Percentiles rank a stretch among this genome's conserved stretches.
These are phyloP conservation scores for Atrina japonica DNA, from an alignment of 2,888 invertebrate species.

Conservation along the genomic window DNA sequence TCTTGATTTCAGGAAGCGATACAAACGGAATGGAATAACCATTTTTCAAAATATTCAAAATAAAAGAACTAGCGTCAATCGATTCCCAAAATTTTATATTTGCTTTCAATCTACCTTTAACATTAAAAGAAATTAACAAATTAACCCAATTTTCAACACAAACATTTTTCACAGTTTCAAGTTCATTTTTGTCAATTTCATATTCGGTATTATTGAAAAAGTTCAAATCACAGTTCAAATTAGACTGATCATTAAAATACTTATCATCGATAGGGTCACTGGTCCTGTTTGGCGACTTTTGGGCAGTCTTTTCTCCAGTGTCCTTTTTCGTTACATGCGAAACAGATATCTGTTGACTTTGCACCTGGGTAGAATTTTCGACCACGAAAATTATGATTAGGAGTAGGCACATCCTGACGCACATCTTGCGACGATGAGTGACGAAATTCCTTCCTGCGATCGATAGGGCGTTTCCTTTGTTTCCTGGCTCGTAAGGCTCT, in stretches of 20 bases:
- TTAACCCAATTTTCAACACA: not conserved
- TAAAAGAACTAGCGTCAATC: conserved; percentile 6
- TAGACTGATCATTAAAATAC: conserved; percentile 21
- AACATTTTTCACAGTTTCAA: not conserved
- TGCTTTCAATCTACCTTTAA: conserved; percentile 25
- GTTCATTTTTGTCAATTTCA: not conserved
- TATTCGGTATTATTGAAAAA: not conserved
- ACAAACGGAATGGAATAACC: conserved; percentile 30
- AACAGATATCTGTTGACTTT: conserved; percentile 13
- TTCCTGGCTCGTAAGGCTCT: conserved; percentile 11
- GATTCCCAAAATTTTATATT: conserved; percentile 22
- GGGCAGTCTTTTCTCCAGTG: conserved; percentile 25
- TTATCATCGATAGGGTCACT: conserved; percentile 19
- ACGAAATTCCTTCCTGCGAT: not conserved
- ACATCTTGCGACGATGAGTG: no score
- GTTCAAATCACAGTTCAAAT: not conserved
- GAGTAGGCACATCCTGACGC: not conserved
- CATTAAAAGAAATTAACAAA: not conserved
- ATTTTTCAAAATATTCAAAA: conserved; percentile 2
- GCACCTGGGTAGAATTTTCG: not conserved
- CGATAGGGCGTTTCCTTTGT: not conserved
- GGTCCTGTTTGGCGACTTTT: not conserved
- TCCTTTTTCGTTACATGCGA: conserved; percentile 17
- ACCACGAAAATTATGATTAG: not conserved
- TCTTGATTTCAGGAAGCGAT: not conserved